Conservation (phyloP, 2,888 invertebrate genomes). For the Eupithecia insigniata region DNA sequence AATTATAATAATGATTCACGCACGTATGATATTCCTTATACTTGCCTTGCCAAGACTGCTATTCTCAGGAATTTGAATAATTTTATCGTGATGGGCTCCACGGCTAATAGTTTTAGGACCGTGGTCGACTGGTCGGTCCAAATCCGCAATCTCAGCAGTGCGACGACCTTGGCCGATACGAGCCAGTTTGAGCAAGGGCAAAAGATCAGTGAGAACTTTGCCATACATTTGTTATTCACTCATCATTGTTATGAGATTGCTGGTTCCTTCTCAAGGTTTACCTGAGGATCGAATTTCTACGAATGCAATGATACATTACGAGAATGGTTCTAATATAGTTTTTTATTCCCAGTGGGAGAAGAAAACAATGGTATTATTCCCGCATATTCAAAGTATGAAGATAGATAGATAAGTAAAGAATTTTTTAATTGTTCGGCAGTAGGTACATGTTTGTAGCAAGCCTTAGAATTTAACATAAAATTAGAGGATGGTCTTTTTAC, state of each 20-base stretch:
- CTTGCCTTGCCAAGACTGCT: neutral
- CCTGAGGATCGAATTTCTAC: neutral
- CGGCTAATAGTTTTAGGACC: conserved; percentile 46
- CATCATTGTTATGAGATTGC: conserved; percentile 21
- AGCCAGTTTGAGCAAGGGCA: conserved; percentile 72
- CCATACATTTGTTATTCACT: conserved; percentile 35
- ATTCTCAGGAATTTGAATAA: conserved; percentile 1
- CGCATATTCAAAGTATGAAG: neutral
- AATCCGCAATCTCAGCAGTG: conserved; percentile 78
- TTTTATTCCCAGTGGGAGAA: neutral
- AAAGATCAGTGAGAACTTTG: conserved; percentile 44
- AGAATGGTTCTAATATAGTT: neutral
- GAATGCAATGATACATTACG: neutral
- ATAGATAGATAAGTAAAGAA: no score
- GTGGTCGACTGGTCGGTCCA: conserved; percentile 43
- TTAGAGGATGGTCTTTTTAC: no score
- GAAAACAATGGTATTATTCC: neutral
- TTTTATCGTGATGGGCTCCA: neutral
- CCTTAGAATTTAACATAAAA: no score
- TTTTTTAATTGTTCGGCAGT: no score
- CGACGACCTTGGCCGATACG: conserved; percentile 76
- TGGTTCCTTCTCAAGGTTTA: conserved; percentile 17
- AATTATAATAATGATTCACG: neutral
- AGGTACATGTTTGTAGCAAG: no score
- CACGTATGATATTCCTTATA: neutral